phyloP scores from a whole-genome alignment of 2,888 invertebrate species.

The Eustalomyia histrio region DNA sequence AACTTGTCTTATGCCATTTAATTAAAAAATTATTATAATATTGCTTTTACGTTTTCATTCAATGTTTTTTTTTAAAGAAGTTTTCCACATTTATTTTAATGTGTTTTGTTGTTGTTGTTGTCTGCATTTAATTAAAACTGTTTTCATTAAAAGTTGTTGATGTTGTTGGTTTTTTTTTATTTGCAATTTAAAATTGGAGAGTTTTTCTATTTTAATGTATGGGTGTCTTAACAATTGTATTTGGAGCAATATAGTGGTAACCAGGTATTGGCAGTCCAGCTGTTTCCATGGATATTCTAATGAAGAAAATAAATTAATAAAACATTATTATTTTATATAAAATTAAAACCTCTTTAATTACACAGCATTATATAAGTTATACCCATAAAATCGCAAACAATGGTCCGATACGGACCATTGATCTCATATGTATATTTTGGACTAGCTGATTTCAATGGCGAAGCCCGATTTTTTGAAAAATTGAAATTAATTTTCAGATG shows the following conservation, averaged over 20 bases:
- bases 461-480: too few relatives aligned
- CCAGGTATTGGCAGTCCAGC: constrained; percentile 94
- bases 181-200: constrained; percentile 11
- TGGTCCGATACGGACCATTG: too few relatives aligned
- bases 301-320: constrained; percentile 74
- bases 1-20: constrained; percentile 52
- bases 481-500: too few relatives aligned
- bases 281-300: constrained; percentile 96
- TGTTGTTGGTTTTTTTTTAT: constrained; percentile 1
- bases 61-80: constrained; percentile 51
- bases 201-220: constrained; percentile 84
- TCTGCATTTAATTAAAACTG: constrained; percentile 39
- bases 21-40: constrained; percentile 59
- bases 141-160: constrained; percentile 9
- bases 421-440: too few relatives aligned
- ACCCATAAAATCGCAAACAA: too few relatives aligned
- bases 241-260: constrained; percentile 95
- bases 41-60: constrained; percentile 65
- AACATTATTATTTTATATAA: background rate
- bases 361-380: too few relatives aligned
- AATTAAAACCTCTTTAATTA: background rate
- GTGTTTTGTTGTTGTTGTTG: constrained; percentile 20
- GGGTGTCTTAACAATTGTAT: constrained; percentile 95
- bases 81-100: background rate
- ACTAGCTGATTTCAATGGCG: too few relatives aligned